Conservation (phyloP, 2,797 vertebrate species). For the Lutjanus campechanus region DNA sequence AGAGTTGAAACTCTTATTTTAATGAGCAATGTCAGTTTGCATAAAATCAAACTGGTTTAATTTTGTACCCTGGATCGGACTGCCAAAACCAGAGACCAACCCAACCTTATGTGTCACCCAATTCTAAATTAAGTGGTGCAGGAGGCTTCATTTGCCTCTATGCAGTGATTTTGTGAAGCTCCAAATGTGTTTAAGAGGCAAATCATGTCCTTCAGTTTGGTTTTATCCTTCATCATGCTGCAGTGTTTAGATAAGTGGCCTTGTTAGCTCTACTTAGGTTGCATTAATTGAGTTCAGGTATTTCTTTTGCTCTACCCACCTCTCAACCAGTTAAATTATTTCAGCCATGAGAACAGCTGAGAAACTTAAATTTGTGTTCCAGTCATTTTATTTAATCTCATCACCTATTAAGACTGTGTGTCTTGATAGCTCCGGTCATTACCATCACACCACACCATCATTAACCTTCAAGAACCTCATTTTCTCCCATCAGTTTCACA, state of each 20-base stretch:
- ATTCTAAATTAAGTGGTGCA: neutral
- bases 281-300: neutral
- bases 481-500: slow-evolving; percentile 17
- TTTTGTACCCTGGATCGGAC: too few relatives aligned
- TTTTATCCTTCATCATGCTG: neutral
- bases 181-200: neutral
- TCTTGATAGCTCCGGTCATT: slow-evolving; percentile 31
- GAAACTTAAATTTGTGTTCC: slow-evolving; percentile 46
- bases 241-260: neutral
- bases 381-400: slow-evolving; percentile 50
- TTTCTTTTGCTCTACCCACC: slow-evolving; percentile 27
- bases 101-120: too few relatives aligned
- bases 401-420: slow-evolving; percentile 28
- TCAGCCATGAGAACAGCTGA: slow-evolving; percentile 11
- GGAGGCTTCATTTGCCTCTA: neutral
- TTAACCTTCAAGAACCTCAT: slow-evolving; percentile 18
- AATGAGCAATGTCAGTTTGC: too few relatives aligned
- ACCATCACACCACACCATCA: slow-evolving; percentile 28
- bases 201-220: neutral
- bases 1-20: neutral
- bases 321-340: slow-evolving; percentile 51
- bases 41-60: too few relatives aligned
- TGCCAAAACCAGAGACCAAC: too few relatives aligned
- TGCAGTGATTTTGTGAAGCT: neutral
- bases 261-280: neutral